Base-by-base conservation (phyloP, 2,888 invertebrate genomes). In the Synergus gifuensis region DNA sequence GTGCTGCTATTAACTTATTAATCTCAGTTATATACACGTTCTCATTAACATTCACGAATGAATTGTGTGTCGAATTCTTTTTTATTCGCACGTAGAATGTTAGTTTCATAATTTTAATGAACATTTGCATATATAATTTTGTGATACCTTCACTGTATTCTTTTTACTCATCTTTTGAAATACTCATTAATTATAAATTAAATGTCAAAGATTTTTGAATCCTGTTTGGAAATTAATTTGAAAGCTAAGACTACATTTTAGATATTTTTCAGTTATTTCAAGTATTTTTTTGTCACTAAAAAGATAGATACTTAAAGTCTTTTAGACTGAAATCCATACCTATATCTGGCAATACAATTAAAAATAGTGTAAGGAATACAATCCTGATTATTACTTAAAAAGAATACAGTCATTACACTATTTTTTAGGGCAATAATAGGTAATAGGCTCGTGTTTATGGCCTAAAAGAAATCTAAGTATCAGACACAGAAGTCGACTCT, bases 101-200 rank as follows among this genome's bases (percentile, higher is more conserved):
- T 69, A 69, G 12, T 49, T 49, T 49, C 46, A 14, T 46, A 69
- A 73, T 36, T 73, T 73, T 22, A 73, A 36, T 73, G 54, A 46
- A 67, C 44, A 2, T 82, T 12, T 60, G 22, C 22, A 12, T 84
- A 79, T 54, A 78, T 28, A 28, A 83, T 82, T 79, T 83, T 83
- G 84, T 82, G 82, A 84, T 82, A 83, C 79, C 76, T 77, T 46
- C 54, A 36, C 81, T 82, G 82, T 81, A 82, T 84, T 83, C 80
- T 81, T 69, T 81, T 82, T 83, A 80, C 63, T 69, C 63, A 18
- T 49, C 16, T n/a, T 54, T 54, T 5, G 4, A 73, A 73, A 73
- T 73, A 73, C 73, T 73, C 73, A 73, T 49, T 44, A 44, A 14
- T 9, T 22, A 22, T 28, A 28, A 28, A 46, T 49, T 8, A 7